These are phyloP conservation scores for Paracanthobrama guichenoti DNA, from an alignment of 2,113 vertebrate species.

Conservation along the genomic window DNA sequence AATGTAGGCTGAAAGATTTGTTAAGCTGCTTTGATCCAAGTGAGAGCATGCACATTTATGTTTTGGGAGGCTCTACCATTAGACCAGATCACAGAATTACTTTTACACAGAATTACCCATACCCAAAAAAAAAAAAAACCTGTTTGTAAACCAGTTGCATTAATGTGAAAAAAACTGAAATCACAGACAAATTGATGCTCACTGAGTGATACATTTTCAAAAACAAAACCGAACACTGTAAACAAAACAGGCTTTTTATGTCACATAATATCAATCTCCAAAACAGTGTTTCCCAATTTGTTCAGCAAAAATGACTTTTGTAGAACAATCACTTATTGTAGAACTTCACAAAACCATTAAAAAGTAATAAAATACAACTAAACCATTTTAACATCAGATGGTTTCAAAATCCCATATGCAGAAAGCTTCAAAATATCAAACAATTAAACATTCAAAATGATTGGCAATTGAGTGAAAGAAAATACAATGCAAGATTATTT, in stretches of 20 bases:
- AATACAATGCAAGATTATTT: background rate
- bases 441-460: background rate
- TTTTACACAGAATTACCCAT: background rate
- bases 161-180: background rate
- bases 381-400: too few relatives aligned
- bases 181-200: background rate
- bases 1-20: conserved; percentile 23
- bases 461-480: background rate
- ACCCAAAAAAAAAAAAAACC: background rate
- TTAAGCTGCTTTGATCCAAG: conserved; percentile 15
- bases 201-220: too few relatives aligned
- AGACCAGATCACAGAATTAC: background rate
- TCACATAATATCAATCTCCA: background rate
- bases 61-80: background rate
- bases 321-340: too few relatives aligned
- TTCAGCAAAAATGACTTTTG: background rate
- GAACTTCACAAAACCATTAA: background rate
- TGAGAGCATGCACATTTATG: background rate
- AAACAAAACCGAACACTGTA: too few relatives aligned
- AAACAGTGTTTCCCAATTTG: background rate
- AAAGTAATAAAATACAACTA: background rate
- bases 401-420: background rate
- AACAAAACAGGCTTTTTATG: too few relatives aligned
- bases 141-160: too few relatives aligned
- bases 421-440: background rate